Percentiles rank a stretch among this genome's conserved stretches.
Conservation (phyloP, 2,797 vertebrate genomes). For the Siniperca scherzeri region DNA sequence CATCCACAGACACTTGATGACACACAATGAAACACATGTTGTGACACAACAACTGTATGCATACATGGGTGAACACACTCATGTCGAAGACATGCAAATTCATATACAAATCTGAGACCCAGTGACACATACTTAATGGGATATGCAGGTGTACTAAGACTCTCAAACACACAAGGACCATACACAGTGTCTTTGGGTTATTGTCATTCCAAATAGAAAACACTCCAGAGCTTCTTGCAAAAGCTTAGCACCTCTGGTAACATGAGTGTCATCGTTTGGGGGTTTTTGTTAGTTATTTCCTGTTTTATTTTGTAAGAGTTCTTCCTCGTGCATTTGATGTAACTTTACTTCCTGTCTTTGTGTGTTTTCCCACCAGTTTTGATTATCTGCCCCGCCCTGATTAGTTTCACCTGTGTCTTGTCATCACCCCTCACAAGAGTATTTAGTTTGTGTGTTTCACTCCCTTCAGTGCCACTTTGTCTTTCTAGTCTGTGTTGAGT, state of each 20-base stretch:
- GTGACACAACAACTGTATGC: constrained; percentile 2
- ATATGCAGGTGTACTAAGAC: constrained; percentile 30
- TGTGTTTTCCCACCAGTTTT: too few relatives aligned
- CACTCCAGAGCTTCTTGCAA: constrained; percentile 12
- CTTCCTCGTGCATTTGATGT: too few relatives aligned
- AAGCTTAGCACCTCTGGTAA: neutral
- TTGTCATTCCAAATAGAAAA: constrained; percentile 39
- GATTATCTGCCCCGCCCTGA: too few relatives aligned
- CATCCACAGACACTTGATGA: constrained; percentile 15
- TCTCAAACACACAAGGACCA: constrained; percentile 7
- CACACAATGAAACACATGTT: constrained; percentile 31
- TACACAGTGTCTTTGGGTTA: neutral
- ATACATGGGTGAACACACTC: constrained; percentile 27
- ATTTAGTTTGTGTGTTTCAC: too few relatives aligned
- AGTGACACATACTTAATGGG: constrained; percentile 29
- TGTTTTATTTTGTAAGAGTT: too few relatives aligned
- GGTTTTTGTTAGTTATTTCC: too few relatives aligned
- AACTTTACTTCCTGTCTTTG: too few relatives aligned
- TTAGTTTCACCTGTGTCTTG: too few relatives aligned
- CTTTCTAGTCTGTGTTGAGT: too few relatives aligned
- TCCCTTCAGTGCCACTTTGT: too few relatives aligned
- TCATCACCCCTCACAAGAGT: too few relatives aligned
- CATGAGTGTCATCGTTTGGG: too few relatives aligned
- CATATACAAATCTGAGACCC: constrained; percentile 20
- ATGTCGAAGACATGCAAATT: constrained; percentile 19